Conservation (phyloP, 2,888 invertebrate genomes). For the Geophilus truncorum region DNA sequence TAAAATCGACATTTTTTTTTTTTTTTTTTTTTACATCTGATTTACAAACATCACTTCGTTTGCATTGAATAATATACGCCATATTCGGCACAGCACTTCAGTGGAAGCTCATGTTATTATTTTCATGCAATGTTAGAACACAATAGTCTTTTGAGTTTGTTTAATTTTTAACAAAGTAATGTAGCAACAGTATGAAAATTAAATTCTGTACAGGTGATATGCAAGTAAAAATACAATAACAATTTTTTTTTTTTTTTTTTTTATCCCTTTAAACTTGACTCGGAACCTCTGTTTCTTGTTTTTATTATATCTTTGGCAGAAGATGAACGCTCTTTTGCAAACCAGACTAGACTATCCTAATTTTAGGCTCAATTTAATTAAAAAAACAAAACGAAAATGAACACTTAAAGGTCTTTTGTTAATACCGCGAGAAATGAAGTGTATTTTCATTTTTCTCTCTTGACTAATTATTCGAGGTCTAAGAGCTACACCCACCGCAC, state of each 20-base stretch:
- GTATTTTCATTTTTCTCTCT: not conserved
- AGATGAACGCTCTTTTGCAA: not conserved
- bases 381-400: not conserved
- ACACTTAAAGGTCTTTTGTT: not conserved
- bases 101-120: not conserved
- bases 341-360: not conserved
- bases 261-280: not conserved
- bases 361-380: not conserved
- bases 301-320: not conserved
- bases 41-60: not conserved
- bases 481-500: not conserved
- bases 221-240: not conserved
- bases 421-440: not conserved
- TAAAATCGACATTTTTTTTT: not conserved
- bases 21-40: not conserved
- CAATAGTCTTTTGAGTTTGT: not conserved
- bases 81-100: not conserved
- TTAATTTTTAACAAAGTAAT: not conserved
- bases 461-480: not conserved
- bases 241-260: not conserved
- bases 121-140: not conserved
- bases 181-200: not conserved
- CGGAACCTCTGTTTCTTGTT: no score
- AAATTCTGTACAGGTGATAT: slow-evolving; percentile 3
- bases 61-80: not conserved